A percentile compares a stretch with the other conserved stretches of the same genome.
Conservation (phyloP, 2,888 invertebrate genomes). For the Bellardia bayeri region DNA sequence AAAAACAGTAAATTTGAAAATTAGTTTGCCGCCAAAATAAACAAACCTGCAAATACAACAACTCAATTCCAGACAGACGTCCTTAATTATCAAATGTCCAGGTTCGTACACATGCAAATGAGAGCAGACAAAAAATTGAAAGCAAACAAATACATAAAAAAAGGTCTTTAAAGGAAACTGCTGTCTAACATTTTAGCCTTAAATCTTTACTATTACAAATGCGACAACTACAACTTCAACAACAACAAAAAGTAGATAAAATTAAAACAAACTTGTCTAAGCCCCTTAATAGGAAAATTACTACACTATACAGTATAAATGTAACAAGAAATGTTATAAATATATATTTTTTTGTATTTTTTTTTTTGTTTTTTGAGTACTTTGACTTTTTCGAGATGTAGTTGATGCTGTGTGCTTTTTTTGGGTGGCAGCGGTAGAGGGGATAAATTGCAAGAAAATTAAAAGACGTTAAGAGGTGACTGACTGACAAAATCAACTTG, state of each 20-base stretch:
- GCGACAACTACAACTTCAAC: constrained; percentile 4
- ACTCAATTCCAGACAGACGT: constrained; percentile 42
- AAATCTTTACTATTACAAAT: constrained; percentile 30
- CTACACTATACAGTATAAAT: background rate
- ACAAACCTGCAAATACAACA: constrained; percentile 42
- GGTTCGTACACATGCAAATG: background rate
- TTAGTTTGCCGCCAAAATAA: constrained; percentile 57
- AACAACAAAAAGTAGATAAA: constrained; percentile 11
- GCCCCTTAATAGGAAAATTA: constrained; percentile 55
- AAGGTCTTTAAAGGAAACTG: constrained; percentile 1
- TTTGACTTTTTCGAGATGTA: constrained; percentile 53
- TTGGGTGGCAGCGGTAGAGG: constrained; percentile 12
- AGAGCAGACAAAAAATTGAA: background rate
- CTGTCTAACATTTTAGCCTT: constrained; percentile 1
- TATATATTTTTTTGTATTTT: background rate
- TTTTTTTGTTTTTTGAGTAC: constrained; percentile 39
- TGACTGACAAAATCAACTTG: constrained; percentile 71
- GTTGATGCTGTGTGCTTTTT: constrained; percentile 20
- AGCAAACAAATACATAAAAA: background rate
- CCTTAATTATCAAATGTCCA: constrained; percentile 58
- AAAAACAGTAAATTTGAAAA: constrained; percentile 46
- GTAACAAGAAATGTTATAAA: constrained; percentile 20
- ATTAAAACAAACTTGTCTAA: constrained; percentile 58
- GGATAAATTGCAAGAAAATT: constrained; percentile 66
- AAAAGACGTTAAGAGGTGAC: constrained; percentile 72